Conservation (phyloP, 2,113 vertebrate genomes). For the Percopsis transmontana region DNA sequence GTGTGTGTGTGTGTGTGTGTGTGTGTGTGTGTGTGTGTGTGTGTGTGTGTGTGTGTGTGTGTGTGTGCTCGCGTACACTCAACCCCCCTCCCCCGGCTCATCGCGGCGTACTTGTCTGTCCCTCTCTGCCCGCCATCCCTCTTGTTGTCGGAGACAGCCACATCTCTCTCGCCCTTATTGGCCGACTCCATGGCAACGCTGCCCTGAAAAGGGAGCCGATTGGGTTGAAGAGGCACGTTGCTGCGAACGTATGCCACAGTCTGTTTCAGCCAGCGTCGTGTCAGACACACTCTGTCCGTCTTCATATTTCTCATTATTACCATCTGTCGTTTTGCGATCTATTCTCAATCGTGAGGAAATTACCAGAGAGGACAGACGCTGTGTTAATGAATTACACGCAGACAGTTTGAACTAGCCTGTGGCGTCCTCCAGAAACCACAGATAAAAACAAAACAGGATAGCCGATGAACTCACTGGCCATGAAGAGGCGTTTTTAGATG, state of each 20-base stretch:
- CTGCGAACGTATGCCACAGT: too few relatives aligned
- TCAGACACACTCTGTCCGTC: background rate
- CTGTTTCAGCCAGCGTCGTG: background rate
- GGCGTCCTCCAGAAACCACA: too few relatives aligned
- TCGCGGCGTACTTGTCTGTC: slow-evolving; percentile 37
- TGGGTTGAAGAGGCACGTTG: slow-evolving; percentile 5
- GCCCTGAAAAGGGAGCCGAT: slow-evolving; percentile 23
- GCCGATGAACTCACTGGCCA: too few relatives aligned
- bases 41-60: slow-evolving; percentile 18
- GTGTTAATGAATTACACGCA: background rate
- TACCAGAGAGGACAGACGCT: background rate
- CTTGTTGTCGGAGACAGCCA: slow-evolving; percentile 67
- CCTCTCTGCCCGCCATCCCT: slow-evolving; percentile 38
- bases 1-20: slow-evolving; percentile 9
- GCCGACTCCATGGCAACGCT: slow-evolving; percentile 68
- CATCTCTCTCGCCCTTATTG: slow-evolving; percentile 58
- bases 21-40: background rate
- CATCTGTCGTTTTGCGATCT: background rate
- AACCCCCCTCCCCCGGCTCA: slow-evolving; percentile 15
- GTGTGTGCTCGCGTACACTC: slow-evolving; percentile 26
- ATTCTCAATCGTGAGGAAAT: background rate
- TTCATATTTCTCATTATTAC: background rate
- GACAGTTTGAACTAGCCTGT: background rate
- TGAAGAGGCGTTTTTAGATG: too few relatives aligned
- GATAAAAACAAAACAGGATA: too few relatives aligned